Conservation (phyloP, 2,888 invertebrate genomes). For the Amblyteles armatorius region DNA sequence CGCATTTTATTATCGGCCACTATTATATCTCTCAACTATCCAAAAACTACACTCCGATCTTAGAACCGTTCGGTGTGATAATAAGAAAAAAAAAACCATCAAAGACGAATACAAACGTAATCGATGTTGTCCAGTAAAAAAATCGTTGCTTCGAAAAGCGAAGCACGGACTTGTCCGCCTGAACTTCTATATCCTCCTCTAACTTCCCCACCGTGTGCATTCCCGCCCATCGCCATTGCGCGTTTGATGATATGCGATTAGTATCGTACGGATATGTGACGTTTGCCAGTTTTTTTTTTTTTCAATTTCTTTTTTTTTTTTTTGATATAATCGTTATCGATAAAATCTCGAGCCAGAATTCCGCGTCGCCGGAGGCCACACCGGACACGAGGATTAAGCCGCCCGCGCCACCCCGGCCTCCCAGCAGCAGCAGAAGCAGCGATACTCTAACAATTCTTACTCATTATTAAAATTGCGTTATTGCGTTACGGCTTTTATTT, state of each 20-base stretch:
- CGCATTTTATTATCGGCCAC: conserved; percentile 60
- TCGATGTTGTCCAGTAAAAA: conserved; percentile 33
- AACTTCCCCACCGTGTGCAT: conserved; percentile 11
- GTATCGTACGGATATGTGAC: conserved; percentile 31
- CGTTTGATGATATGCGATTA: conserved; percentile 25
- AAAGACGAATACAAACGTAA: conserved; percentile 24
- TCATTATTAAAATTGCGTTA: conserved; percentile 64
- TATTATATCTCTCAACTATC: conserved; percentile 59
- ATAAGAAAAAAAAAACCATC: conserved; percentile 16
- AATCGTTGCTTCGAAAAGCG: conserved; percentile 42
- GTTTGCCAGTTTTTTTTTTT: conserved; percentile 1
- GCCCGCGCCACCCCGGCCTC: conserved; percentile 56
- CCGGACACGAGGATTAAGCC: conserved; percentile 54
- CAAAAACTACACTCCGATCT: conserved; percentile 49
- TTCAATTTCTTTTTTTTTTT: conserved; percentile 15
- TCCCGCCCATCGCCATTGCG: conserved; percentile 18
- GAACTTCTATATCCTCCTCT: conserved; percentile 42
- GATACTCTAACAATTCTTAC: conserved; percentile 52
- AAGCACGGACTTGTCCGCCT: conserved; percentile 38
- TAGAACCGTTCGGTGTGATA: conserved; percentile 44
- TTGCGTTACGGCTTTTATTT: conserved; percentile 55
- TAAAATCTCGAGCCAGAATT: conserved; percentile 44
- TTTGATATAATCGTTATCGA: background rate
- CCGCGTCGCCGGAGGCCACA: conserved; percentile 45
- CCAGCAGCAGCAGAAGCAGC: conserved; percentile 50